These are phyloP conservation scores for Oreotrochilus melanogaster DNA, from an alignment of 2,113 vertebrate species.

Conservation along the genomic window DNA sequence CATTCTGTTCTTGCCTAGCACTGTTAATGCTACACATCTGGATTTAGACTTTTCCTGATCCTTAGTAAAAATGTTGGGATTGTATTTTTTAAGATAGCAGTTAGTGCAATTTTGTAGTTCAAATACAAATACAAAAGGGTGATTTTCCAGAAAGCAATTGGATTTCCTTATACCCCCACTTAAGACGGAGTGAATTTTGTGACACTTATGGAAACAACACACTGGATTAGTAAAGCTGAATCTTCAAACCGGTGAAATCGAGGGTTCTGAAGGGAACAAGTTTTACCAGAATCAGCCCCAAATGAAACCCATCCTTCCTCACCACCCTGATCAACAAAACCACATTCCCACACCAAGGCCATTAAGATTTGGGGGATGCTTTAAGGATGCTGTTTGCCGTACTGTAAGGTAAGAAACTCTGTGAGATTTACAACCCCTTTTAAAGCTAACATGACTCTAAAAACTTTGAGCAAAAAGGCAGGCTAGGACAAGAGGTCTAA, in stretches of 20 bases:
- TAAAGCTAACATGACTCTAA: conserved; percentile 45
- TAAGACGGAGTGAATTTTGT: neutral
- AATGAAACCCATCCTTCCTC: neutral
- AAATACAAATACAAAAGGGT: neutral
- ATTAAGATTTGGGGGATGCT: neutral
- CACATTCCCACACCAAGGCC: neutral
- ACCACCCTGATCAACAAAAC: neutral
- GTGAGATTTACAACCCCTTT: conserved; percentile 26
- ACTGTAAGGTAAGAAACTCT: conserved; percentile 15
- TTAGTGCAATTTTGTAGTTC: conserved; percentile 56
- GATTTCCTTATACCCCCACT: conserved; percentile 14
- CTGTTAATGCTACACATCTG: conserved; percentile 14
- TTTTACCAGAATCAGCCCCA: neutral
- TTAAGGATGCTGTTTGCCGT: conserved; percentile 1
- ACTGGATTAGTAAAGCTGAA: conserved; percentile 4
- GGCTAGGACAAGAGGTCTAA: conserved; percentile 51
- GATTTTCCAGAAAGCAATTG: conserved; percentile 21
- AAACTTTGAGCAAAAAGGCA: conserved; percentile 43
- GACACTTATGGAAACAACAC: neutral
- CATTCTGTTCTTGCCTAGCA: conserved; percentile 18
- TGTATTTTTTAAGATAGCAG: conserved; percentile 2
- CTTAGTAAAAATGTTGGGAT: conserved; percentile 40
- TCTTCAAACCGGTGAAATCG: neutral
- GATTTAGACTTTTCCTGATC: neutral
- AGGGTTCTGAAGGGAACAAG: neutral